phyloP scores from a whole-genome alignment of 2,113 vertebrate species.

The Pterophyllum scalare region DNA sequence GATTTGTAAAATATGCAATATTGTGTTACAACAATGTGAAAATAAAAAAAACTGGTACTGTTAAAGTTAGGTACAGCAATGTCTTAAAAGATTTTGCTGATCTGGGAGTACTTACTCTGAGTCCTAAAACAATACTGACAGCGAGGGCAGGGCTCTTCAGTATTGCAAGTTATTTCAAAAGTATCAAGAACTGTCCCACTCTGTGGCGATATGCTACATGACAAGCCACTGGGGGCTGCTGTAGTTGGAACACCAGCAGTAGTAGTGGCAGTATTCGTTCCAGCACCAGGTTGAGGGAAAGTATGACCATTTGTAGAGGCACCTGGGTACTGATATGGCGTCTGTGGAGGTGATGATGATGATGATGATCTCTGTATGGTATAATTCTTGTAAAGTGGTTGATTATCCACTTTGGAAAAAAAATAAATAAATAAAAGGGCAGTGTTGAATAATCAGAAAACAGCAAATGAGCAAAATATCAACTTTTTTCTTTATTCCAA shows the following conservation, averaged over 20 bases:
- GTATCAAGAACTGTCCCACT: slow-evolving; percentile 80
- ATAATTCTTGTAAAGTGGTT: not conserved
- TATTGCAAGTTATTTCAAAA: slow-evolving; percentile 83
- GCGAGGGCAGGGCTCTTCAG: slow-evolving; percentile 5
- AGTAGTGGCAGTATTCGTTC: not conserved
- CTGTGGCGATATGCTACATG: slow-evolving; percentile 76
- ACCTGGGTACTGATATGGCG: too few relatives aligned
- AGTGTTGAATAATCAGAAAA: not conserved
- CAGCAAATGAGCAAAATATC: too few relatives aligned
- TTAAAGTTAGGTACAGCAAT: not conserved
- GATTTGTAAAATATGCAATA: not conserved
- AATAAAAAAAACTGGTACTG: not conserved
- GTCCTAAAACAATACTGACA: slow-evolving; percentile 86
- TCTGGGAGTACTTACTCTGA: slow-evolving; percentile 51
- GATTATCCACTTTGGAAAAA: accelerated
- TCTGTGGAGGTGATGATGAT: not conserved
- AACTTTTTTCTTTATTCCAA: too few relatives aligned
- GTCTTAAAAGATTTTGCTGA: not conserved
- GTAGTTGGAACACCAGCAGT: slow-evolving; percentile 8
- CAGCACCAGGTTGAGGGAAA: not conserved
- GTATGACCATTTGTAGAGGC: not conserved
- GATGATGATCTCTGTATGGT: slow-evolving; percentile 11
- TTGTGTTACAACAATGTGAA: not conserved
- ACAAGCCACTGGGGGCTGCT: not conserved
- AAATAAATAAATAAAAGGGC: not conserved